Evolutionary conservation across 1,140 invertebrate genomes (phyloP), one percentile per base, ranked within the genome.

Genomic region (Drosophila eugracilis): DNA sequence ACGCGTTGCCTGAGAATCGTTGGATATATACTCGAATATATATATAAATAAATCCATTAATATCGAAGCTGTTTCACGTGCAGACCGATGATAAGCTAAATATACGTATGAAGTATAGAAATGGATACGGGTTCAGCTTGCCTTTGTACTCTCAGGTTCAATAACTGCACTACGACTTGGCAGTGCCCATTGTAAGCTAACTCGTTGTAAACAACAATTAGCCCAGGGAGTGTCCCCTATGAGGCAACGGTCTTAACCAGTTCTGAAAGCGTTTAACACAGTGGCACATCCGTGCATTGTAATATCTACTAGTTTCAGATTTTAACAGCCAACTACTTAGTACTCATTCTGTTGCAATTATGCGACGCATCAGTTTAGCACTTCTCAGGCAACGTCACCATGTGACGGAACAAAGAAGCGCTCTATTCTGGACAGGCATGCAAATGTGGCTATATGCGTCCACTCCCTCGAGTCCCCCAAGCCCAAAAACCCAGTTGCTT

Each of bases 41-140:
- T n/a, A 66, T 50, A 67, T 32, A 67, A 42, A 53, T 69, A 53
- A 52, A 69, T 66, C 63, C 63, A 69, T 67, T 67, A 66, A 67
- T 66, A 24, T 66, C 21, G 12, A 17, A 7, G 42, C 58, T 45
- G 57, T 47, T 47, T 69, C 65, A 69, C 65, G 65, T 69, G 42
- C 42, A 45, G 42, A 45, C n/a, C 37, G 30, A 12, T 12, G 37
- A 63, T 63, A 49, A 24, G 42, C 32, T 39, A 37, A 22, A 10
- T 14, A 17, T 26, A 47, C 22, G 21, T 4, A 41, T 15, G 30
- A 49, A 22, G 39, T 10, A 14, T 21, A 17, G 53, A 39, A 26
- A 42, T 63, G 28, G 37, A 34, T 24, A 28, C 17, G 36, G 58
- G 42, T 39, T 47, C 55, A 41, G 21, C n/a, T 10, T 5, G 57